These are phyloP conservation scores for Mesitornis unicolor DNA, from an alignment of 2,113 vertebrate species.

Conservation along the genomic window DNA sequence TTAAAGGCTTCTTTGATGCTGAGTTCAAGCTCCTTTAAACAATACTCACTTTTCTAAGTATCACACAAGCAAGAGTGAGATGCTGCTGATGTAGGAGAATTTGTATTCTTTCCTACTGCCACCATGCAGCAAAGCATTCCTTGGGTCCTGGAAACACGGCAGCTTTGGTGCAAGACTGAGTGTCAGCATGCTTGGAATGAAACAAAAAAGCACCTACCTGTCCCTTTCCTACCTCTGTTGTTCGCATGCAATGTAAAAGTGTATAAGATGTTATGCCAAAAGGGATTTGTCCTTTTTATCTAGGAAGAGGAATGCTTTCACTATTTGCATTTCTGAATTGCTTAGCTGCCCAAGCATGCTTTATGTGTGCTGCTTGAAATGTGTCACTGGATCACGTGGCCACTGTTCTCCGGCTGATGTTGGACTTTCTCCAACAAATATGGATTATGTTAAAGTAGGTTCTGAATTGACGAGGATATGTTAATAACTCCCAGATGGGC, in stretches of 20 bases:
- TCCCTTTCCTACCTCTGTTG: slow-evolving; percentile 33
- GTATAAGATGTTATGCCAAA: slow-evolving; percentile 86
- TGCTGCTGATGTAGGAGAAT: neutral
- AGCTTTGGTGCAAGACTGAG: neutral
- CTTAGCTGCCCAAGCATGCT: slow-evolving; percentile 96
- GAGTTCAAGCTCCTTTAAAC: neutral
- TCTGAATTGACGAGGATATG: slow-evolving; percentile 97
- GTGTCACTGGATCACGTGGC: slow-evolving; percentile 91
- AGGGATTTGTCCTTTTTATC: slow-evolving; percentile 94
- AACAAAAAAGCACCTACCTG: slow-evolving; percentile 1
- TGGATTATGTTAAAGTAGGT: slow-evolving; percentile 99
- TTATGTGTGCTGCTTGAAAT: slow-evolving; percentile 85
- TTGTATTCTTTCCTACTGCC: neutral
- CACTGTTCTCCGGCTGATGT: slow-evolving; percentile 85
- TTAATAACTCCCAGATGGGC: slow-evolving; percentile 99
- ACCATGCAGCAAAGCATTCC: neutral
- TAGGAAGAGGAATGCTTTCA: slow-evolving; percentile 80
- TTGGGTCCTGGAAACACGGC: neutral
- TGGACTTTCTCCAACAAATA: slow-evolving; percentile 99
- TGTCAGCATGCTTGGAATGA: slow-evolving; percentile 33
- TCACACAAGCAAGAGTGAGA: neutral
- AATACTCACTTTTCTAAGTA: neutral
- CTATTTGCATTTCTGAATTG: slow-evolving; percentile 96
- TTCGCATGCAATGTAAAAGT: slow-evolving; percentile 58
- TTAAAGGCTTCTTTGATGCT: neutral